Base-by-base conservation (phyloP, 2,888 invertebrate species). In the Acrobasis suavella region DNA sequence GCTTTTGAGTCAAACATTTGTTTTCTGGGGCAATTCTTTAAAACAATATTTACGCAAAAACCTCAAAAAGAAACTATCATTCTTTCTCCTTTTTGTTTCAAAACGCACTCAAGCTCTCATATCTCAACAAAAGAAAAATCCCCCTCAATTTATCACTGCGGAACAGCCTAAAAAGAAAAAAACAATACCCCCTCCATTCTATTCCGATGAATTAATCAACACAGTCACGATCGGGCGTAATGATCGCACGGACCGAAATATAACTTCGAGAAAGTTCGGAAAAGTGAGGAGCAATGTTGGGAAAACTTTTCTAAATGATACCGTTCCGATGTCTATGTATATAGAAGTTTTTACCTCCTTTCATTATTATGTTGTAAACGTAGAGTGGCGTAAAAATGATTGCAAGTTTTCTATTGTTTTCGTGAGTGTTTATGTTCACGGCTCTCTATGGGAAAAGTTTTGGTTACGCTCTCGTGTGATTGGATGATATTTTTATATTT, bases 211-310 rank as follows among this genome's bases (percentile, higher is more conserved):
- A 89, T 90, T 90, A 89, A 91, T 89, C 86, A 85, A 80, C 81
- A 70, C 69, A 84, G 88, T 89, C 91, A 91, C 90, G 91, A 86
- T 84, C 82, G 71, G 62, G 70, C 67, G 80, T 90, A 91, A 91
- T 81, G 91, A 89, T 79, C 78, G 82, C 87, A 88, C 86, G 86
- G 70, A 82, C 80, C 74, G 74, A 76, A 81, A 81, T 82, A 86
- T 84, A 83, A 82, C 85, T 83, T 77, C 67, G 74, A 80, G 76
- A 74, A 82, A 84, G 76, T 83, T 81, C 73, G 78, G 38, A 16
- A 42, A 54, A 55, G 39, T 55, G 46, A 8, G 50, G 17, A 22
- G 14, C 42, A 59, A 59, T 52, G 52, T 54, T 67, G 65, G 68
- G 65, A 65, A 72, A 79, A 77, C 65, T 78, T 77, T 65, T 78